phyloP scores from a whole-genome alignment of 2,113 vertebrate genomes.

The Tylochromis polylepis region DNA sequence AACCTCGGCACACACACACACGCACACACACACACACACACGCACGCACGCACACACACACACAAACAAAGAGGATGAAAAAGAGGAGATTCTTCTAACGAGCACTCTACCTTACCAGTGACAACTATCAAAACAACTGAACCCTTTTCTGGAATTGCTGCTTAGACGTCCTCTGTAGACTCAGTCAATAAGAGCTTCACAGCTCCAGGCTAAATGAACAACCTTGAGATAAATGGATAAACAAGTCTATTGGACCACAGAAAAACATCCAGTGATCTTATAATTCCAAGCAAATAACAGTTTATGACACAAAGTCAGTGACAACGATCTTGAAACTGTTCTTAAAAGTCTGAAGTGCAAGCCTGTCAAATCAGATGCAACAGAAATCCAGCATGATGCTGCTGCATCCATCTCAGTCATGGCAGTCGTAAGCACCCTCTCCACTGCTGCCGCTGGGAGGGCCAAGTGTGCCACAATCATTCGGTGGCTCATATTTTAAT shows the following conservation, averaged over 20 bases:
- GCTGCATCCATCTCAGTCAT: not conserved
- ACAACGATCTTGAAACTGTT: not conserved
- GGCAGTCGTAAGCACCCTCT: not conserved
- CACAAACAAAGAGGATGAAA: not conserved
- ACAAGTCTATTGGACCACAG: not conserved
- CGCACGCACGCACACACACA: not conserved
- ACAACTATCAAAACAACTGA: not conserved
- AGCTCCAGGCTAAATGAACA: not conserved
- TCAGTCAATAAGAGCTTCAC: not conserved
- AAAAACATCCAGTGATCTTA: not conserved
- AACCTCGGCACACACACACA: not conserved
- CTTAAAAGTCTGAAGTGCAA: not conserved
- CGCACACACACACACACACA: not conserved
- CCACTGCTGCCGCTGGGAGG: not conserved
- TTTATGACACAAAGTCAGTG: not conserved
- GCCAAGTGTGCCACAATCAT: not conserved
- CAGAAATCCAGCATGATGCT: not conserved
- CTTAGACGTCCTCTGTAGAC: not conserved
- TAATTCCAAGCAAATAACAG: not conserved
- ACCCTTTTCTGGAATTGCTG: not conserved
- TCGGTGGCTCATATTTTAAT: not conserved
- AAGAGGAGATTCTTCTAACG: not conserved
- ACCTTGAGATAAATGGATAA: not conserved
- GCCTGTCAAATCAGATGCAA: not conserved
- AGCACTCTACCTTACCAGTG: not conserved